Percentiles rank a stretch among this genome's conserved stretches.
Evolutionary conservation across 2,888 invertebrate species (phyloP).

Genomic region (Volucella inflata): DNA sequence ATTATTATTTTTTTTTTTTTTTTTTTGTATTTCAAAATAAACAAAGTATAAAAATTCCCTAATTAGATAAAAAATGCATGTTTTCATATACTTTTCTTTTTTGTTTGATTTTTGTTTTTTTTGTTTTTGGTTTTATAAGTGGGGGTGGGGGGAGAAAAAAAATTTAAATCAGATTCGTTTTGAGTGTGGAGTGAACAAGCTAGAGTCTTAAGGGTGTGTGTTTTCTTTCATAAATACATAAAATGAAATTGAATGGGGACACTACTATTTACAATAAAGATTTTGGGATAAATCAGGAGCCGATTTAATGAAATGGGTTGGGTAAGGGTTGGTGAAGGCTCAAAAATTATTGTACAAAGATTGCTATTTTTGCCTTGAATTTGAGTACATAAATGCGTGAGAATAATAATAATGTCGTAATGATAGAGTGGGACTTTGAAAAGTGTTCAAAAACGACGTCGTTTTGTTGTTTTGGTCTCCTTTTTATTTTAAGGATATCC

Average conservation of each 20-base stretch:
- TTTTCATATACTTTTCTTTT: constrained; percentile 42
- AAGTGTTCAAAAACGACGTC: neutral
- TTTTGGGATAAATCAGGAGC: neutral
- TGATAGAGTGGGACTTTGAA: neutral
- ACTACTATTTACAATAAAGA: constrained; percentile 51
- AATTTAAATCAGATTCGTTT: constrained; percentile 52
- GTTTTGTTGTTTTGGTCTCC: too few species aligned
- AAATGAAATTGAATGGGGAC: constrained; percentile 37
- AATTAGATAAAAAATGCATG: constrained; percentile 72
- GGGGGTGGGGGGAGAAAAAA: constrained; percentile 12
- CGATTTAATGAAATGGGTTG: neutral
- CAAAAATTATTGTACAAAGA: constrained; percentile 17
- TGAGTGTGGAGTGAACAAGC: constrained; percentile 58
- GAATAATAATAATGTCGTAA: neutral
- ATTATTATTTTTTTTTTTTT: constrained; percentile 15
- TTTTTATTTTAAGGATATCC: too few species aligned
- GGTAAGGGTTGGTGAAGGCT: neutral
- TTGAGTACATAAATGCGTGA: constrained; percentile 20
- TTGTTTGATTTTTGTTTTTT: too few species aligned
- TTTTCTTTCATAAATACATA: constrained; percentile 14
- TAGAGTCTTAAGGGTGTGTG: constrained; percentile 50
- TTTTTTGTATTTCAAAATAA: constrained; percentile 68
- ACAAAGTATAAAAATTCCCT: constrained; percentile 75
- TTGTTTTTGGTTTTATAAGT: too few species aligned
- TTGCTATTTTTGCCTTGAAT: constrained; percentile 13